Evolutionary conservation across 2,888 invertebrate species (phyloP).

Genomic region (Diplolepis rosae): DNA sequence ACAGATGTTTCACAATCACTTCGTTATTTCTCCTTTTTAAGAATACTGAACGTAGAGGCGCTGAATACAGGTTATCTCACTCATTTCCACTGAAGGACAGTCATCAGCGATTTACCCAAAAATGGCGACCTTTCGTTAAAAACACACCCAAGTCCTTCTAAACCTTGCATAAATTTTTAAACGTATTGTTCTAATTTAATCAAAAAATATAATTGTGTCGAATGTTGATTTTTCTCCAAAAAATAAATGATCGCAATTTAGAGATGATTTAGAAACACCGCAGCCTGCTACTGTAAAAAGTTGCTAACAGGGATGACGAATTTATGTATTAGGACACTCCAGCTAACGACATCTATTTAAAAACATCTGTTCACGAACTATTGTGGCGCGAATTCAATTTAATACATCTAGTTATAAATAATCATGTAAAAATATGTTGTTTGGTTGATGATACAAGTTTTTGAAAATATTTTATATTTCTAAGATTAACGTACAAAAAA

Average conservation of each 20-base stretch:
- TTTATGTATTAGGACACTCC: not conserved
- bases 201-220: no score
- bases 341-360: not conserved
- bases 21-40: constrained; percentile 20
- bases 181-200: not conserved
- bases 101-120: not conserved
- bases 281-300: not conserved
- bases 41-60: constrained; percentile 23
- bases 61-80: constrained; percentile 21
- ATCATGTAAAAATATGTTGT: no score
- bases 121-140: constrained; percentile 20
- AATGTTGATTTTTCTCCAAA: not conserved
- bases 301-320: not conserved
- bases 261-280: no score
- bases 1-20: constrained; percentile 8
- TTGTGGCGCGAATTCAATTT: not conserved
- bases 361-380: no score
- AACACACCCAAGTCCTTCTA: not conserved
- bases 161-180: not conserved
- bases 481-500: no score
- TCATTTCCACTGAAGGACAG: not conserved
- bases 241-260: not conserved
- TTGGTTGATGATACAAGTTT: no score
- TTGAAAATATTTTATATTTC: no score
- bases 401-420: no score